phyloP scores from a whole-genome alignment of 2,888 invertebrate genomes.

The Cerceris ruficornis region DNA sequence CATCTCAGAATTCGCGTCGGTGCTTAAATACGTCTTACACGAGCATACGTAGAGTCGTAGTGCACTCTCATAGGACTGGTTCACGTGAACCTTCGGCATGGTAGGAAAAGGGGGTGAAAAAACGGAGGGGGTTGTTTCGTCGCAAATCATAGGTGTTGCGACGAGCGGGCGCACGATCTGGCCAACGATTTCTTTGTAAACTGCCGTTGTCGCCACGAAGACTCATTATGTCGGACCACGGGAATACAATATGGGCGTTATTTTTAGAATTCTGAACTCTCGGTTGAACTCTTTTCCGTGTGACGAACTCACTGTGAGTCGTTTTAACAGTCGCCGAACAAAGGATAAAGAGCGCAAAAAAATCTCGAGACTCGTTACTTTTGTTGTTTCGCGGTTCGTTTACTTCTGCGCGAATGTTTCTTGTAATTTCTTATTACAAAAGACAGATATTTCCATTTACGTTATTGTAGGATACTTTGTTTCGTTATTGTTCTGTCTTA shows the following conservation, averaged over 20 bases:
- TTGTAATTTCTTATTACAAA: no score
- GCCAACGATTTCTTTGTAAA: conserved; percentile 68
- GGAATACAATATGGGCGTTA: conserved; percentile 51
- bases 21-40: conserved; percentile 11
- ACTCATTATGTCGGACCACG: conserved; percentile 58
- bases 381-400: neutral
- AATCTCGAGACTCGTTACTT: neutral
- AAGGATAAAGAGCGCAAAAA: no score
- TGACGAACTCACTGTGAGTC: conserved; percentile 6
- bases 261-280: conserved; percentile 61
- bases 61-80: conserved; percentile 19
- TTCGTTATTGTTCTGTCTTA: no score
- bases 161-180: conserved; percentile 63
- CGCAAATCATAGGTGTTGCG: conserved; percentile 69
- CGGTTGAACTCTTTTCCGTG: conserved; percentile 9
- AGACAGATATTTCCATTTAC: no score
- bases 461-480: no score
- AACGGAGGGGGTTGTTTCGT: conserved; percentile 57
- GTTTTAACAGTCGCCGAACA: neutral
- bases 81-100: conserved; percentile 46
- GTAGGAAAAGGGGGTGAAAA: conserved; percentile 25
- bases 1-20: neutral
- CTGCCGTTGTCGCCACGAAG: conserved; percentile 66
- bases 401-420: no score
- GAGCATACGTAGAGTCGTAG: conserved; percentile 18